These are phyloP conservation scores for Aphelenchoides besseyi DNA, from an alignment of 1,140 invertebrate species.

Conservation along the genomic window DNA sequence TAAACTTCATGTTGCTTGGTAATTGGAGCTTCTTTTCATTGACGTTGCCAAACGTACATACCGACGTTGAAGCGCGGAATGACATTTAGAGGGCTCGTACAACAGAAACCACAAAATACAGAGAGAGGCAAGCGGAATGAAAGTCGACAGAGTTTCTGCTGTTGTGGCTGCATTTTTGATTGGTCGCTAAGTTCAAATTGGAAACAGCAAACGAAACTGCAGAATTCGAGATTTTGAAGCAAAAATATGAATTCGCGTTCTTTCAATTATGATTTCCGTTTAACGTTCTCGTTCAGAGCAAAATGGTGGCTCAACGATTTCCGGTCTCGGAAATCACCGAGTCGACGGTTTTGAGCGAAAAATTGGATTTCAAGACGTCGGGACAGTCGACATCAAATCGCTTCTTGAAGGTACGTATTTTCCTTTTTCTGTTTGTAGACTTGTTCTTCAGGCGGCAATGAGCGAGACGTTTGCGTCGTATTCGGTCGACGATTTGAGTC, in stretches of 20 bases:
- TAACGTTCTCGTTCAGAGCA: conserved; percentile 6
- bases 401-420: conserved; percentile 15
- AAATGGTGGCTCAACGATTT: conserved; percentile 25
- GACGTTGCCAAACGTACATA: no score
- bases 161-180: no score
- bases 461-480: conserved; percentile 10
- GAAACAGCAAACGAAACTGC: no score
- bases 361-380: conserved; percentile 18
- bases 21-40: no score
- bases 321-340: conserved; percentile 6
- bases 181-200: no score
- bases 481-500: conserved; percentile 6
- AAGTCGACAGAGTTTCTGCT: no score
- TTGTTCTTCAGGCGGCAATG: conserved; percentile 26
- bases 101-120: no score
- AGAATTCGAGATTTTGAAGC: no score
- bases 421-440: conserved; percentile 1
- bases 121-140: no score
- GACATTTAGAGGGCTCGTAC: no score
- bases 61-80: no score
- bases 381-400: conserved; percentile 18
- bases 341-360: conserved; percentile 14
- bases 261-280: conserved; percentile 18
- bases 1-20: no score
- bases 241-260: conserved; percentile 1